Evolutionary conservation across 35 echinoderm and acorn worm genomes (phyloP).

Genomic region (Nesometra sesokonis): DNA sequence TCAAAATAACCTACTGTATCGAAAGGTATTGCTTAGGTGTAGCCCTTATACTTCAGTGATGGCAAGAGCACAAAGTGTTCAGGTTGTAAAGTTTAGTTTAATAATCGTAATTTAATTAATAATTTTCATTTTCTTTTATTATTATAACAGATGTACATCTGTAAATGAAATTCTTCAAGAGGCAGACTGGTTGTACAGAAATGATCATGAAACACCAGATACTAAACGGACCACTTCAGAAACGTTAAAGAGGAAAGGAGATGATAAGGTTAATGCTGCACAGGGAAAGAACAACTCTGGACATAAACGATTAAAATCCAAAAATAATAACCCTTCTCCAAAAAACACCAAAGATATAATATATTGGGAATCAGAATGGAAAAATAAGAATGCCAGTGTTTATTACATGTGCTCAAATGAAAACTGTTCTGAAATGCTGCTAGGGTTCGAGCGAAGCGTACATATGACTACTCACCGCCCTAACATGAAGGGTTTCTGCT

Average conservation of each 20-base stretch:
- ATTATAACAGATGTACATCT: neutral
- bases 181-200: neutral
- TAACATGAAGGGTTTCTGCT: slow-evolving; percentile 57
- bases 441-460: slow-evolving; percentile 26
- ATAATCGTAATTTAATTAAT: too few species aligned
- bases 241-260: too few species aligned
- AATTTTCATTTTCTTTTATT: neutral
- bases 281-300: too few species aligned
- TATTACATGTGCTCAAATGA: neutral
- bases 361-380: neutral
- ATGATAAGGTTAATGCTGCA: too few species aligned
- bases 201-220: too few species aligned
- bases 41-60: too few species aligned
- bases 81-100: too few species aligned
- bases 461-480: slow-evolving; percentile 54
- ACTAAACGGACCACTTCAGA: too few species aligned
- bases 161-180: neutral
- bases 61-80: too few species aligned
- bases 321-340: neutral
- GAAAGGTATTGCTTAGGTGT: too few species aligned
- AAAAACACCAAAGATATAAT: neutral
- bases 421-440: slow-evolving; percentile 6
- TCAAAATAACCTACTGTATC: too few species aligned
- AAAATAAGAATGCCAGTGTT: neutral
- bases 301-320: too few species aligned